Base-by-base conservation (phyloP, 2,888 invertebrate genomes). In the Helicoverpa assulta region DNA sequence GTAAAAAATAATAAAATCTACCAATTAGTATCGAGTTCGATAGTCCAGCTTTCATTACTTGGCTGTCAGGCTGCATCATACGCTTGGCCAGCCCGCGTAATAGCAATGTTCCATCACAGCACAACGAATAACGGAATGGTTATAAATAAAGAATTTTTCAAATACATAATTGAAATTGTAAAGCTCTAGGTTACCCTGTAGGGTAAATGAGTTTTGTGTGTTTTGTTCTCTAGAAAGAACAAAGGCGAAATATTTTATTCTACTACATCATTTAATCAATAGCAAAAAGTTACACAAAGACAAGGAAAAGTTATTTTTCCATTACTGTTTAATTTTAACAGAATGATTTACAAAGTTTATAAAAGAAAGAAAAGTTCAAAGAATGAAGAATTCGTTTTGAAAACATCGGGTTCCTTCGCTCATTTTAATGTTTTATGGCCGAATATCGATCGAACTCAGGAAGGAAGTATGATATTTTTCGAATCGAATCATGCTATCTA, bases 31-130 rank as follows among this genome's bases (percentile, higher is more conserved):
- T 55, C 8, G 47, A 21, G 33, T 71, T 76, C 53, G 54, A 65
- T 51, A 50, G 67, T 70, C 64, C 84, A 70, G 76, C 52, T 55
- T 78, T 70, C 79, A 79, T 86, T 84, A 82, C 79, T 78, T 78
- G 55, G 77, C 75, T 85, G 88, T 86, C 86, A 64, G 81, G 53
- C 43, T 78, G 76, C 73, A 84, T 88, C 70, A 81, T 76, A 85
- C 82, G 82, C 86, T 73, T 86, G 86, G 67, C 72, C 73, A 75
- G 71, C 55, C 80, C 56, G 47, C 59, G 75, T 86, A 88, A 86
- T 88, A 71, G 79, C 76, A 19, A 76, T 78, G 68, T 70, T 78
- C 75, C 68, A 62, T 62, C 73, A 64, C 65, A 57, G 33, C 14
- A 57, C 57, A 58, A 53, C 21, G 47, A 66, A 29, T 59, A 50